A percentile compares a stretch with the other conserved stretches of the same genome.
Evolutionary conservation across 2,113 vertebrate species (phyloP).

Genomic region (Ammospiza nelsoni): DNA sequence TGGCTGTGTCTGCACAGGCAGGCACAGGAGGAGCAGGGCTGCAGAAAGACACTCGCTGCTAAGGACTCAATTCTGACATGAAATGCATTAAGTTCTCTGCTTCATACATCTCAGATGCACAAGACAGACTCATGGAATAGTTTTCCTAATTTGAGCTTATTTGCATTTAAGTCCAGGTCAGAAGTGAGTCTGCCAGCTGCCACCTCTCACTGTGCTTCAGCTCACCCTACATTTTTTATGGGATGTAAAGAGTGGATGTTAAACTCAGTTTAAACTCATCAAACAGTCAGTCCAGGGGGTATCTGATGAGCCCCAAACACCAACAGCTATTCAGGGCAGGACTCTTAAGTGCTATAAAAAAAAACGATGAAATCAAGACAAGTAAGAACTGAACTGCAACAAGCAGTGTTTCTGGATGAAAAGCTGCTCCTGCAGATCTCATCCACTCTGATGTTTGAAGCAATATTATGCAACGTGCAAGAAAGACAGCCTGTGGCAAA

Average conservation of each 20-base stretch:
- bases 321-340: not conserved
- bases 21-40: not conserved
- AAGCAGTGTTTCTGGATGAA: not conserved
- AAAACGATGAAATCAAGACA: not conserved
- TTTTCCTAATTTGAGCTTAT: not conserved
- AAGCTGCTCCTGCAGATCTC: not conserved
- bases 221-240: not conserved
- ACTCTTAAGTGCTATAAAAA: not conserved
- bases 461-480: not conserved
- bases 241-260: not conserved
- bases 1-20: not conserved
- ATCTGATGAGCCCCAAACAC: not conserved
- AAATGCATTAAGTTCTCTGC: rapidly evolving
- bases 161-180: not conserved
- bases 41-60: rapidly evolving
- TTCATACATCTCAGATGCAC: not conserved
- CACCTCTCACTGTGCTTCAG: too few relatives aligned
- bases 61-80: not conserved
- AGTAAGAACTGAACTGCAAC: not conserved
- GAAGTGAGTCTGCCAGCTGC: not conserved
- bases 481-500: not conserved
- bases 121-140: not conserved
- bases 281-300: not conserved
- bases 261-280: not conserved
- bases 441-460: not conserved